These are phyloP conservation scores for Solea senegalensis DNA, from an alignment of 2,113 vertebrate genomes.

Conservation along the genomic window DNA sequence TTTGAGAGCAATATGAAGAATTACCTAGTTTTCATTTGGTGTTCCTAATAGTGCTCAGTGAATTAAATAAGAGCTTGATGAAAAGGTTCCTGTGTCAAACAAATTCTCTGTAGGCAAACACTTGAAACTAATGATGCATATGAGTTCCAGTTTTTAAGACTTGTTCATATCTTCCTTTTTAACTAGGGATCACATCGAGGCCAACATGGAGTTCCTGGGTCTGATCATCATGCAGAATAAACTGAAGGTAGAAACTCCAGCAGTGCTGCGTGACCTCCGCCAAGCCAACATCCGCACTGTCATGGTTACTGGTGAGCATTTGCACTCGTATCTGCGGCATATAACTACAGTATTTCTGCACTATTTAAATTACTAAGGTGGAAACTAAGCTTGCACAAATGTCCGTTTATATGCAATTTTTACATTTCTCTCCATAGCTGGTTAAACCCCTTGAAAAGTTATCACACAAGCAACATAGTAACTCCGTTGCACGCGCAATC, in stretches of 20 bases:
- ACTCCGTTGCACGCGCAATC: slow-evolving; percentile 9
- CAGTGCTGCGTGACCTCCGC: slow-evolving; percentile 90
- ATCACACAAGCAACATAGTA: neutral
- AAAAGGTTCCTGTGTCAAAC: too few species aligned
- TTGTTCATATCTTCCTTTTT: neutral
- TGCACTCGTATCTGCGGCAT: too few species aligned
- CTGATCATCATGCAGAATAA: slow-evolving; percentile 99
- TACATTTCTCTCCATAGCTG: neutral
- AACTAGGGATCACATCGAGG: slow-evolving; percentile 91
- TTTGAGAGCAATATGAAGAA: too few species aligned
- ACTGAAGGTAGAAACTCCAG: slow-evolving; percentile 92
- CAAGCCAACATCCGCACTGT: slow-evolving; percentile 94
- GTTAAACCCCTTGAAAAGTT: neutral
- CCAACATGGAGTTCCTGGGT: slow-evolving; percentile 96
- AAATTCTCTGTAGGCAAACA: too few species aligned
- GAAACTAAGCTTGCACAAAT: neutral
- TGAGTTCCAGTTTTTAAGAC: too few species aligned
- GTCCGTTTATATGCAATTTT: neutral
- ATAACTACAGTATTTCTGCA: neutral
- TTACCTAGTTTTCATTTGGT: too few species aligned
- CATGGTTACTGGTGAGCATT: slow-evolving; percentile 94
- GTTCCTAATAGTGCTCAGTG: too few species aligned
- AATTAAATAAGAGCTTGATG: too few species aligned
- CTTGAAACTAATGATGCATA: too few species aligned
- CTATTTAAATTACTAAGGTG: neutral